These are phyloP conservation scores for Etheostoma cragini DNA, from an alignment of 2,113 vertebrate species.

Conservation along the genomic window DNA sequence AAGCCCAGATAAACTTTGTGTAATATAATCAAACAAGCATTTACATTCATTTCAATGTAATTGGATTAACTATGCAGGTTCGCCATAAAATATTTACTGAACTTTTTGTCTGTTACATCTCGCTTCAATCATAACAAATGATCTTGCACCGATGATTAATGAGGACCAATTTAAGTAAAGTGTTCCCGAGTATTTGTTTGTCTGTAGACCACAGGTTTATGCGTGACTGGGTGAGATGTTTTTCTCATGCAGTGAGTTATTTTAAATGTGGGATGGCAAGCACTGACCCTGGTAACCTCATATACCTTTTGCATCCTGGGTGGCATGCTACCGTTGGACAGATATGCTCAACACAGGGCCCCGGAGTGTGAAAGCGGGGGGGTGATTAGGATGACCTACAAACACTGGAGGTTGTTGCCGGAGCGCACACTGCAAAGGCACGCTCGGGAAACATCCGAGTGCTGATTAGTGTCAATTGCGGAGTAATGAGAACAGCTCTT, in stretches of 20 bases:
- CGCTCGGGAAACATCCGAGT: constrained; percentile 1
- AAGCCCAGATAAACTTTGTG: not conserved
- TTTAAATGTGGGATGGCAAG: not conserved
- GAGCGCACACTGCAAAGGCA: not conserved
- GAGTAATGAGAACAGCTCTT: constrained; percentile 48
- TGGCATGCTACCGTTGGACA: constrained; percentile 39
- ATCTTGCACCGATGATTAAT: not conserved
- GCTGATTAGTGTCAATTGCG: constrained; percentile 34
- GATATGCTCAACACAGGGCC: constrained; percentile 20
- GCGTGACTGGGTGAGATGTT: not conserved
- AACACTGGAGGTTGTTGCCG: constrained; percentile 14
- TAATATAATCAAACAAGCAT: constrained; percentile 5
- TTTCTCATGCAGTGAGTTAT: not conserved
- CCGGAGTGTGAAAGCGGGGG: constrained; percentile 17
- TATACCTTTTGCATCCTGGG: constrained; percentile 9
- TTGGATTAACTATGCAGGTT: not conserved
- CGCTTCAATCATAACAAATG: constrained; percentile 1
- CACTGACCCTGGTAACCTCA: constrained; percentile 24
- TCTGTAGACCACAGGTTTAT: not conserved
- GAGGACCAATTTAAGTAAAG: constrained; percentile 1
- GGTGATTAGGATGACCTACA: constrained; percentile 59
- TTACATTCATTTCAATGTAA: not conserved
- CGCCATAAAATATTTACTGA: not conserved
- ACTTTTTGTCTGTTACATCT: not conserved
- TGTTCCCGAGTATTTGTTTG: not conserved